phyloP scores from a whole-genome alignment of 2,113 vertebrate genomes.

The Pongo abelii region DNA sequence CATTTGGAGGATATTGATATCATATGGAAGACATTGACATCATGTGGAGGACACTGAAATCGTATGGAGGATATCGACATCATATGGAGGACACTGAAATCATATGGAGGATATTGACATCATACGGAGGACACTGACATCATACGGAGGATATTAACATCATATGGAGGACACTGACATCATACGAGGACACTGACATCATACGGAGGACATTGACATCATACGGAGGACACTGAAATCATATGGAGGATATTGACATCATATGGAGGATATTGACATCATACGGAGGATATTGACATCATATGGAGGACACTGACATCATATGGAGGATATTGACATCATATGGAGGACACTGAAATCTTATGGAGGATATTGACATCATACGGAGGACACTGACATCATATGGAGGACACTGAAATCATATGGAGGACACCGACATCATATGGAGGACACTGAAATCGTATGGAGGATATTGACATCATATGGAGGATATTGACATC shows the following conservation, averaged over 20 bases:
- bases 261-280: rapidly evolving
- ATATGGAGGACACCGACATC: not conserved
- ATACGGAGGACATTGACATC: rapidly evolving
- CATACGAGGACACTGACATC: rapidly evolving
- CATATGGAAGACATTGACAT: rapidly evolving
- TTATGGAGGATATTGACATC: rapidly evolving
- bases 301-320: rapidly evolving
- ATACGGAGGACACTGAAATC: rapidly evolving
- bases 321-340: rapidly evolving
- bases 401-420: not conserved
- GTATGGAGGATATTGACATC: too few relatives aligned
- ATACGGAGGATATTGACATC: rapidly evolving
- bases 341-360: rapidly evolving
- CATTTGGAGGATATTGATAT: too few relatives aligned
- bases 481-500: not conserved
- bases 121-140: rapidly evolving
- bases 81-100: rapidly evolving
- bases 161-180: rapidly evolving
- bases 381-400: rapidly evolving
- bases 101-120: rapidly evolving
- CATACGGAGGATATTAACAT: rapidly evolving
- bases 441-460: not conserved
- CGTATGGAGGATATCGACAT: too few relatives aligned
- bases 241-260: rapidly evolving
- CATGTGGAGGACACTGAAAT: rapidly evolving